phyloP scores from a whole-genome alignment of 64 coral and sea anemone species.

The Stylophora pistillata region DNA sequence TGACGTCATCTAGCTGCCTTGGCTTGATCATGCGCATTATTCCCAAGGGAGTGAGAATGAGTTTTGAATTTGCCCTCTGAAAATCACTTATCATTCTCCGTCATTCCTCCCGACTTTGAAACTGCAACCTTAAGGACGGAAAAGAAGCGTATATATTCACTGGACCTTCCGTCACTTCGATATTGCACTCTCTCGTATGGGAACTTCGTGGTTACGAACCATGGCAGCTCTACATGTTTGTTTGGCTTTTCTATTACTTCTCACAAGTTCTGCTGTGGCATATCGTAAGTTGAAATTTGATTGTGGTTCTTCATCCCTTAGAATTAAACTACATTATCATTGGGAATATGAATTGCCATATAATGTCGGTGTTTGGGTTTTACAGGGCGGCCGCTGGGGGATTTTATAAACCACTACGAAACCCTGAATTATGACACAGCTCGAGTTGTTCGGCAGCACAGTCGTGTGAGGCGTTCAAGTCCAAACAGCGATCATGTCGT shows the following conservation, averaged over 20 bases:
- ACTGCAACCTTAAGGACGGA: not conserved
- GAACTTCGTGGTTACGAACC: not conserved
- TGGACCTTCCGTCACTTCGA: not conserved
- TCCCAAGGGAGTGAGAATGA: not conserved
- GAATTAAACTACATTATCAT: not conserved
- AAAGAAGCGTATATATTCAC: not conserved
- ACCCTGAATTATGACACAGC: constrained; percentile 71
- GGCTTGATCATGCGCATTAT: constrained; percentile 1
- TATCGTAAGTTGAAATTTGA: constrained; percentile 37
- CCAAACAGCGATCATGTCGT: constrained; percentile 29
- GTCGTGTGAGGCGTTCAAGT: constrained; percentile 69
- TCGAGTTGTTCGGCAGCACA: constrained; percentile 56
- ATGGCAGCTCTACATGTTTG: constrained; percentile 6
- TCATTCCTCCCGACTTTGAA: not conserved
- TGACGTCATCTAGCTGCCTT: not conserved
- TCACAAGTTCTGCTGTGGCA: constrained; percentile 9
- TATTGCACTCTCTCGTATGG: not conserved
- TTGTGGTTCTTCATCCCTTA: not conserved
- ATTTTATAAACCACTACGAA: constrained; percentile 78
- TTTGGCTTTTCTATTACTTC: constrained; percentile 16
- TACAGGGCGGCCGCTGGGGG: constrained; percentile 63
- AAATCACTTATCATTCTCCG: not conserved
- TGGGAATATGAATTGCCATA: not conserved
- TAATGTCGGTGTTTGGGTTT: constrained; percentile 27
- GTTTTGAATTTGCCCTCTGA: not conserved